Base-by-base conservation (phyloP, 2,113 vertebrate species). In the Lethenteron reissneri region DNA sequence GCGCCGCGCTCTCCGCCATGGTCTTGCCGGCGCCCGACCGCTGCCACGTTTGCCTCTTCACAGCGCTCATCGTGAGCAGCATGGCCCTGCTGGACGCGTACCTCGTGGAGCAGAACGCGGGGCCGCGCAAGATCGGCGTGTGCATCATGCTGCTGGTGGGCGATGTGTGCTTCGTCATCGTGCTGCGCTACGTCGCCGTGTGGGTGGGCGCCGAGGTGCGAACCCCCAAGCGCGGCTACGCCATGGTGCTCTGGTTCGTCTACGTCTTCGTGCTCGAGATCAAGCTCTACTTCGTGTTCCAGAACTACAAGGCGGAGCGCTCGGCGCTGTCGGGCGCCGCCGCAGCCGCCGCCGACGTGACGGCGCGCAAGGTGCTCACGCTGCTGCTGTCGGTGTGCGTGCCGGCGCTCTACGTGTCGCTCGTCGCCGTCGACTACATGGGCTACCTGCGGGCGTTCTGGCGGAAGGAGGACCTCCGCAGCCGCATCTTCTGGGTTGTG, bases 211-310 rank as follows among this genome's bases (percentile, higher is more conserved):
- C 84, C 0, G 84, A 85, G 75, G 83, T 85, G 11, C 79, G 82
- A 71, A 83, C 82, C 1, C 78, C 84, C 4, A 85, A 84, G 69
- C 75, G 84, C 4, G 84, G 84, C 74, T 85, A 85, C 1, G 83
- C 84, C 74, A 85, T 85, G 84, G 82, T 85, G 72, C 81, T 85
- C 9, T 85, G 84, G 84, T 85, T 85, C 77, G 81, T 85, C 41
- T 85, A 85, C 77, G 83, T 85, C 73, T 85, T 85, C 12, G 84
- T 85, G 74, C 75, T 85, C 78, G 84, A 85, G 77, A 85, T 85
- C 77, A 85, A 85, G 74, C 83, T 85, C 68, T 85, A 85, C 77
- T 85, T 85, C 74, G 78, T 85, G 74, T 85, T 84, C 74, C 84
- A 85, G 74, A 84, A 84, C 77, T 85, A 85, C 80, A 85, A 85